Base-by-base conservation (phyloP, 2,888 invertebrate genomes). In the Cantharis rustica region DNA sequence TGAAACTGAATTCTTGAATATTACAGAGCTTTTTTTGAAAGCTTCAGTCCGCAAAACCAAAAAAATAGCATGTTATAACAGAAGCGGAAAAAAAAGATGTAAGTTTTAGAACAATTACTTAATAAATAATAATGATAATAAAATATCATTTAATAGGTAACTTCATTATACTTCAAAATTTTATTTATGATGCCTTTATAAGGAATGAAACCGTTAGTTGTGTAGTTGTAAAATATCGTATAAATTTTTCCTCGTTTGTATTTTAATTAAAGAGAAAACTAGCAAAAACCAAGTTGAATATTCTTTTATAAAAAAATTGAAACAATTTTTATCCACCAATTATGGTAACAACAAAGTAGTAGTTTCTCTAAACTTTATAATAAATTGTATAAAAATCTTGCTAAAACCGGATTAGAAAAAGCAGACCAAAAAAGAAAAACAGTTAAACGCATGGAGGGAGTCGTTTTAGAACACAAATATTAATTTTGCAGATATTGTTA, bases 211-310 rank as follows among this genome's bases (percentile, higher is more conserved):
- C 76, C 17, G 73, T 73, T 71, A 76, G 69, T 76, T 73, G 71
- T 76, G 73, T 68, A 69, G 73, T 76, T 70, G 27, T 73, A 73
- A 73, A 31, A 73, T 73, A 31, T 73, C 70, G 73, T 73, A 76
- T 73, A 76, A 76, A 76, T 68, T 73, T 31, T 64, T 68, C 68
- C 64, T 73, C 71, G 69, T 76, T 76, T 73, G 72, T 76, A 72
- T 71, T 73, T 72, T 73, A 73, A 76, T 76, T 73, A 47, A 71
- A 73, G 76, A 73, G 71, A 73, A 76, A 64, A 76, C 69, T 61
- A 20, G 68, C 68, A 68, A 75, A 72, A 71, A 72, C 20, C 16
- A 20, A 16, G 75, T 17, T 71, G 66, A 64, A 64, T 64, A 64
- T 64, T 64, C 64, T 20, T 17, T 31, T 68, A 72, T 72, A 68